These are phyloP conservation scores for Mythimna impura DNA, from an alignment of 2,888 invertebrate genomes.

Conservation along the genomic window DNA sequence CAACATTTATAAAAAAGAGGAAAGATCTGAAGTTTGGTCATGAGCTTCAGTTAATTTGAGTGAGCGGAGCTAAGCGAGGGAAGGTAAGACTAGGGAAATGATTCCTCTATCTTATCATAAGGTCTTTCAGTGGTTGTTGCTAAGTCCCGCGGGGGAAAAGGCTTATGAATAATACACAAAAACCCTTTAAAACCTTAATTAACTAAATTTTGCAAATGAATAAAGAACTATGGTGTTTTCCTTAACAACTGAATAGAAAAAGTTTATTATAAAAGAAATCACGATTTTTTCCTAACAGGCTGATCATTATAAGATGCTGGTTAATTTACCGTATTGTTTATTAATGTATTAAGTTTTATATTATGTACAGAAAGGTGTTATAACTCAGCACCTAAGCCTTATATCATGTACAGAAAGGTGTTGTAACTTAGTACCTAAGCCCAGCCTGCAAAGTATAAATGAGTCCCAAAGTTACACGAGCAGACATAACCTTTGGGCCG, in stretches of 20 bases:
- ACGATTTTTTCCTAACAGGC: neutral
- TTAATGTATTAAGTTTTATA: neutral
- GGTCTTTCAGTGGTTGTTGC: neutral
- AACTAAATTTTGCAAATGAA: neutral
- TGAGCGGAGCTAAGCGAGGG: conserved; percentile 2
- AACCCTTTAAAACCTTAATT: neutral
- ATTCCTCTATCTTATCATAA: conserved; percentile 8
- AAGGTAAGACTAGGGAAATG: neutral
- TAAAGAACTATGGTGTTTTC: neutral
- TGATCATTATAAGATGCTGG: no score
- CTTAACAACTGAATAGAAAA: neutral
- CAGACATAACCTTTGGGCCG: conserved; percentile 12
- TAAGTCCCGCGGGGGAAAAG: neutral
- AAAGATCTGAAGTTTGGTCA: neutral
- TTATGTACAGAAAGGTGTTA: neutral
- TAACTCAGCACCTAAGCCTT: neutral
- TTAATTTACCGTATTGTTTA: neutral
- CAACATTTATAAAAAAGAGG: neutral
- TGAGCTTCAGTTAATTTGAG: conserved; percentile 1
- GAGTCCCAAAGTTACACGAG: neutral
- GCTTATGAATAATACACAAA: neutral
- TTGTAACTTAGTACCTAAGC: neutral
- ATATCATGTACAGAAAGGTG: neutral
- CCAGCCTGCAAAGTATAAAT: conserved; percentile 19
- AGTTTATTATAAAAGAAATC: no score